phyloP scores from a whole-genome alignment of 2,888 invertebrate species.

The Tuberolachnus salignus region DNA sequence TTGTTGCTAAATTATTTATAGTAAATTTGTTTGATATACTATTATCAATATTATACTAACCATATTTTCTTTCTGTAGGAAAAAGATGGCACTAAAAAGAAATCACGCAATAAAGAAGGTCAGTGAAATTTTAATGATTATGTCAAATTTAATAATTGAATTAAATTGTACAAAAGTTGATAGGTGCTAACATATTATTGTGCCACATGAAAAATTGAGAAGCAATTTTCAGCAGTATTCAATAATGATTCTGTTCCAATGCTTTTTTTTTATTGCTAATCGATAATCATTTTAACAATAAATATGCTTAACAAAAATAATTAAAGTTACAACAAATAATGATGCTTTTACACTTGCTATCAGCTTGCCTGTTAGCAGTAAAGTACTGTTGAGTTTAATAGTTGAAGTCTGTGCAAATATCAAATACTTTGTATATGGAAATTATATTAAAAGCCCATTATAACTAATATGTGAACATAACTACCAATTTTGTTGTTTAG shows the following conservation, averaged over 20 bases:
- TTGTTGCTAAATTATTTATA: neutral
- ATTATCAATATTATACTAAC: neutral
- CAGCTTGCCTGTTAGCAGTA: constrained; percentile 47
- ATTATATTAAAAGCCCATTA: constrained; percentile 7
- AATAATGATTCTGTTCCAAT: constrained; percentile 27
- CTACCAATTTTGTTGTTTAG: constrained; percentile 1
- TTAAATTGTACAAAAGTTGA: constrained; percentile 41
- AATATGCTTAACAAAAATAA: neutral
- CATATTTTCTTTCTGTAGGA: constrained; percentile 70
- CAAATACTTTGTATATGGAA: neutral
- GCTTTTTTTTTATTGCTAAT: constrained; percentile 43
- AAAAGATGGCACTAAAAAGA: constrained; percentile 80
- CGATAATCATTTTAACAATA: constrained; percentile 1
- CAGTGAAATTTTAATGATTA: constrained; percentile 62
- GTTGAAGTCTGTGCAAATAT: neutral
- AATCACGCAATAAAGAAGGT: constrained; percentile 88
- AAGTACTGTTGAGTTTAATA: constrained; percentile 25
- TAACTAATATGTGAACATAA: neutral
- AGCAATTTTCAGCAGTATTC: constrained; percentile 31
- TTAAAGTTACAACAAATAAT: neutral
- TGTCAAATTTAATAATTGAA: constrained; percentile 15
- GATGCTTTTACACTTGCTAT: constrained; percentile 49
- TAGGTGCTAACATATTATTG: constrained; percentile 40
- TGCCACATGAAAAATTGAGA: constrained; percentile 38
- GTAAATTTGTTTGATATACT: neutral